phyloP scores from a whole-genome alignment of 1,140 invertebrate genomes.

The Caerostris extrusa region DNA sequence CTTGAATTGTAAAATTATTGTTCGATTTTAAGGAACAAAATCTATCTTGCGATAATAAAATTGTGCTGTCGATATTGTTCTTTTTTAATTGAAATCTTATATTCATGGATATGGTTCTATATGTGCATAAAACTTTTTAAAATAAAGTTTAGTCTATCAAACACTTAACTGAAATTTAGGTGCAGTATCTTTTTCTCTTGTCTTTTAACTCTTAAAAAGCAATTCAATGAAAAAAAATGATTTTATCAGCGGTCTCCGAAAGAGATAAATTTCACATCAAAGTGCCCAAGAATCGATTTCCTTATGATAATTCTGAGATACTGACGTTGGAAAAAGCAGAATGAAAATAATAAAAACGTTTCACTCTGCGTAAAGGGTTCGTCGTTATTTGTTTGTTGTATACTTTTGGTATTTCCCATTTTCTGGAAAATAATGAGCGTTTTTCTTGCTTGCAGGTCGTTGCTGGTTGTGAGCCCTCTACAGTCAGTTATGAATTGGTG shows the following conservation, averaged over 20 bases:
- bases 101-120: neutral
- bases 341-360: neutral
- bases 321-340: neutral
- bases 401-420: neutral
- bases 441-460: conserved; percentile 42
- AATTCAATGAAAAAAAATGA: neutral
- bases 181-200: neutral
- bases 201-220: neutral
- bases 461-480: conserved; percentile 49
- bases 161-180: too few relatives aligned
- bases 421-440: neutral
- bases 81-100: neutral
- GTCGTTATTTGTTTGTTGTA: neutral
- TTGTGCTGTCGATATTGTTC: too few relatives aligned
- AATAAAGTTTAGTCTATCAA: neutral
- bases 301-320: conserved; percentile 47
- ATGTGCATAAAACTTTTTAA: neutral
- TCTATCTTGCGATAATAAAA: too few relatives aligned
- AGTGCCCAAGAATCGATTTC: conserved; percentile 28
- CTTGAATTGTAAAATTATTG: too few relatives aligned
- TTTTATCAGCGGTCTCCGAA: neutral
- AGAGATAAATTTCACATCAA: conserved; percentile 16
- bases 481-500: conserved; percentile 55
- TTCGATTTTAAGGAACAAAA: too few relatives aligned
- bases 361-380: neutral